phyloP scores from a whole-genome alignment of 2,797 vertebrate species.

The Buceros bicornis region DNA sequence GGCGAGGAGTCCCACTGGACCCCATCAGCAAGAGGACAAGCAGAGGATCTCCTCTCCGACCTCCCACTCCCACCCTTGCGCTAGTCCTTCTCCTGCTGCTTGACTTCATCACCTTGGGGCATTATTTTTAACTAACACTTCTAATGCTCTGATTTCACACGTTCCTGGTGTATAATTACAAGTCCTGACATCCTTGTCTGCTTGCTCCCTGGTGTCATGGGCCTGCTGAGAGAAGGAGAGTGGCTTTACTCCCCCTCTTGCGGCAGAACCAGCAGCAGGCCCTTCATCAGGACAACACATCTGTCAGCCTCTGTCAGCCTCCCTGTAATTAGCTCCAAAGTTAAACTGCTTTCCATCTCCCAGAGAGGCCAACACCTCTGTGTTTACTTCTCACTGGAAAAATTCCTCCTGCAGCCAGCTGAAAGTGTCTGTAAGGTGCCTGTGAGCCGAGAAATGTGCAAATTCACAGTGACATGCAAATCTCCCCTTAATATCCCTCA shows the following conservation, averaged over 20 bases:
- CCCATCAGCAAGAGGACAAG: rapidly evolving
- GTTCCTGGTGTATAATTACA: conserved; percentile 53
- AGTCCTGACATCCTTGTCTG: conserved; percentile 61
- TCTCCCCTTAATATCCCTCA: background rate
- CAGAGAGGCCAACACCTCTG: conserved; percentile 45
- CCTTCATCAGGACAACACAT: background rate
- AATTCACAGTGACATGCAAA: background rate
- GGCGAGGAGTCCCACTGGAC: background rate
- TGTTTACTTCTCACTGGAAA: conserved; percentile 28
- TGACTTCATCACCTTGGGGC: background rate
- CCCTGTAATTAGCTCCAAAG: conserved; percentile 36
- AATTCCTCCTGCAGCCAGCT: background rate
- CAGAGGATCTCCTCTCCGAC: background rate
- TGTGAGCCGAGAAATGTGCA: background rate
- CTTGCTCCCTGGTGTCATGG: background rate
- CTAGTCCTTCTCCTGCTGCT: background rate
- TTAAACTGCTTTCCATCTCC: conserved; percentile 42
- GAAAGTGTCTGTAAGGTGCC: background rate
- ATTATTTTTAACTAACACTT: conserved; percentile 3
- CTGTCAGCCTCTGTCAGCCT: conserved; percentile 44
- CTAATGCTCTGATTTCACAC: background rate
- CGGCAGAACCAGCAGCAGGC: background rate
- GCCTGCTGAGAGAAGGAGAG: background rate
- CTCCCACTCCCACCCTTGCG: background rate
- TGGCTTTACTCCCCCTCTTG: background rate